A percentile compares a stretch with the other conserved stretches of the same genome.
Conservation (phyloP, 2,113 vertebrate species). For the Odocoileus virginianus region DNA sequence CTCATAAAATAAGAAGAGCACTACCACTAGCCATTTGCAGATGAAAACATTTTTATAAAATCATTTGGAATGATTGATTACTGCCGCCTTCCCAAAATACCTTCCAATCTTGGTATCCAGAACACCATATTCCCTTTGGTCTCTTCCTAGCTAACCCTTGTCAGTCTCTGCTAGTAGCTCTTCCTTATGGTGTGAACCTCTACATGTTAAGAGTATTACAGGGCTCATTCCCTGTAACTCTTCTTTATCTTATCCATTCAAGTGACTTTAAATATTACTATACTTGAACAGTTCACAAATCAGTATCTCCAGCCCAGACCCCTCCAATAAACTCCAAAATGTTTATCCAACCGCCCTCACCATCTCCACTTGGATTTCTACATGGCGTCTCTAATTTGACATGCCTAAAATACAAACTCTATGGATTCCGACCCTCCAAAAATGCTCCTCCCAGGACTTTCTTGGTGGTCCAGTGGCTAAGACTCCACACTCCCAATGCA, state of each 20-base stretch:
- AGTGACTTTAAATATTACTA: not conserved
- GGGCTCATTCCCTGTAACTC: not conserved
- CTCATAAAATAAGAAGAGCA: slow-evolving; percentile 13
- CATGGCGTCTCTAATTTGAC: not conserved
- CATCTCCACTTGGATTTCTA: not conserved
- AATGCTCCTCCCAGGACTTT: not conserved
- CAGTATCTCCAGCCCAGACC: not conserved
- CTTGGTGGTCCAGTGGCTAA: not conserved
- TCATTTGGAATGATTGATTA: not conserved
- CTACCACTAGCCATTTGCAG: not conserved
- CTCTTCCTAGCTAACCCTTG: not conserved
- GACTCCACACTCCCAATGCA: not conserved
- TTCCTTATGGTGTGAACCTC: not conserved
- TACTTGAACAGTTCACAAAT: not conserved
- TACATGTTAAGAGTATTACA: not conserved
- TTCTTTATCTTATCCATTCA: not conserved
- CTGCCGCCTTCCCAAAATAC: not conserved
- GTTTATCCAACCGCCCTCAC: not conserved
- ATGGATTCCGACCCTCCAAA: not conserved
- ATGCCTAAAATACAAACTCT: not conserved
- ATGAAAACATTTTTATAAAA: slow-evolving; percentile 30
- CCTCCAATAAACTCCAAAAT: not conserved
- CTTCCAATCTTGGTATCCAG: not conserved
- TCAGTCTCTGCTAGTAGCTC: not conserved
- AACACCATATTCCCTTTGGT: not conserved